Percentiles rank a stretch among this genome's conserved stretches.
phyloP scores from a whole-genome alignment of 2,888 invertebrate species.

The Lasioglossum villosulum region DNA sequence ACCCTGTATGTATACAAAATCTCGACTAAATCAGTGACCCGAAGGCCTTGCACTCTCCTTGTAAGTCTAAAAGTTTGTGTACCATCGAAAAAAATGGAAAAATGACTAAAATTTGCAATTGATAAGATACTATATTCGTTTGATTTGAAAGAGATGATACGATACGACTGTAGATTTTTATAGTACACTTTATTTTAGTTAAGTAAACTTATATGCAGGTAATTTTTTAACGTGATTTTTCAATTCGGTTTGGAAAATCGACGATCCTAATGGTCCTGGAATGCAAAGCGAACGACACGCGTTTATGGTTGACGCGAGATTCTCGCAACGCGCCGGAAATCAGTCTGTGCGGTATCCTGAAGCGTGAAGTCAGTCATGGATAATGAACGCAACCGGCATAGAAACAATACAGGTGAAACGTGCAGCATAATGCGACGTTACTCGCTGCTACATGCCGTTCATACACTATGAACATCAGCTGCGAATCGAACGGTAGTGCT shows the following conservation, averaged over 20 bases:
- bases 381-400: slow-evolving; percentile 39
- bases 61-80: too few species aligned
- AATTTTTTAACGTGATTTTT: background rate
- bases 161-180: background rate
- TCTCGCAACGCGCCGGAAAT: slow-evolving; percentile 41
- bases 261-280: slow-evolving; percentile 25
- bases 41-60: too few species aligned
- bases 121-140: background rate
- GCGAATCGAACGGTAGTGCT: background rate
- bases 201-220: background rate
- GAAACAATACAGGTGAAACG: slow-evolving; percentile 52
- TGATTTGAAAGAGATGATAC: background rate
- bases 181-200: background rate
- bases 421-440: background rate
- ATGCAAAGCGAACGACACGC: slow-evolving; percentile 39
- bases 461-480: background rate
- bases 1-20: too few species aligned
- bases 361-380: slow-evolving; percentile 43
- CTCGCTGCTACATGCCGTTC: background rate
- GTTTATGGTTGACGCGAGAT: slow-evolving; percentile 53
- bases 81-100: background rate
- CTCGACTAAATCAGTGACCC: too few species aligned
- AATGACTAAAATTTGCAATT: background rate
- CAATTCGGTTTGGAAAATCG: background rate
- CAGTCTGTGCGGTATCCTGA: slow-evolving; percentile 34